These are phyloP conservation scores for Molanna angustata DNA, from an alignment of 2,888 invertebrate species.

Conservation along the genomic window DNA sequence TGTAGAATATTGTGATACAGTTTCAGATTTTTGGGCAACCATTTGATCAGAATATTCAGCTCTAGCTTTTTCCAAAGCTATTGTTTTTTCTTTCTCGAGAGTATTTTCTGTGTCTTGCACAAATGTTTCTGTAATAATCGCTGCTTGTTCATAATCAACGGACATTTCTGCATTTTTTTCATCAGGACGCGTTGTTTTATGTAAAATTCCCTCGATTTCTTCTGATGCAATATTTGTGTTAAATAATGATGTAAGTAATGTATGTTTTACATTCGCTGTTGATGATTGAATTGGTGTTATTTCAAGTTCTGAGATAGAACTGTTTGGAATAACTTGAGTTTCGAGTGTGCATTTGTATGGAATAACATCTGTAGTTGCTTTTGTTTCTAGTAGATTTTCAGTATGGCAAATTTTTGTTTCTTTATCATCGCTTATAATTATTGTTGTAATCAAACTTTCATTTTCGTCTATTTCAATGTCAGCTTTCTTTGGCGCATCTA, in stretches of 20 bases:
- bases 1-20: slow-evolving; percentile 42
- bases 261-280: slow-evolving; percentile 30
- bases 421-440: slow-evolving; percentile 54
- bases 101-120: slow-evolving; percentile 48
- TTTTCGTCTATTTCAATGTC: slow-evolving; percentile 51
- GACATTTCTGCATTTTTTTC: slow-evolving; percentile 42
- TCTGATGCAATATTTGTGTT: slow-evolving; percentile 30
- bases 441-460: slow-evolving; percentile 56
- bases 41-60: slow-evolving; percentile 43
- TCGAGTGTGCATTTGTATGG: slow-evolving; percentile 44
- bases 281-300: slow-evolving; percentile 34
- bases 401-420: slow-evolving; percentile 51
- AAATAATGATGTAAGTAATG: slow-evolving; percentile 28
- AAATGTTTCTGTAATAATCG: slow-evolving; percentile 50
- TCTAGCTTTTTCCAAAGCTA: slow-evolving; percentile 42
- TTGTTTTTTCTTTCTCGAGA: slow-evolving; percentile 44
- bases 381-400: slow-evolving; percentile 35
- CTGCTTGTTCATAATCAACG: slow-evolving; percentile 31
- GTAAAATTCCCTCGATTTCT: slow-evolving; percentile 45
- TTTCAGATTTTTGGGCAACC: slow-evolving; percentile 50
- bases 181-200: slow-evolving; percentile 41
- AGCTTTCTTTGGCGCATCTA: slow-evolving; percentile 43
- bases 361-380: slow-evolving; percentile 41
- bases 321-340: slow-evolving; percentile 43
- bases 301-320: slow-evolving; percentile 38